These are phyloP conservation scores for Sphaerodactylus townsendi DNA, from an alignment of 2,113 vertebrate genomes.

Conservation along the genomic window DNA sequence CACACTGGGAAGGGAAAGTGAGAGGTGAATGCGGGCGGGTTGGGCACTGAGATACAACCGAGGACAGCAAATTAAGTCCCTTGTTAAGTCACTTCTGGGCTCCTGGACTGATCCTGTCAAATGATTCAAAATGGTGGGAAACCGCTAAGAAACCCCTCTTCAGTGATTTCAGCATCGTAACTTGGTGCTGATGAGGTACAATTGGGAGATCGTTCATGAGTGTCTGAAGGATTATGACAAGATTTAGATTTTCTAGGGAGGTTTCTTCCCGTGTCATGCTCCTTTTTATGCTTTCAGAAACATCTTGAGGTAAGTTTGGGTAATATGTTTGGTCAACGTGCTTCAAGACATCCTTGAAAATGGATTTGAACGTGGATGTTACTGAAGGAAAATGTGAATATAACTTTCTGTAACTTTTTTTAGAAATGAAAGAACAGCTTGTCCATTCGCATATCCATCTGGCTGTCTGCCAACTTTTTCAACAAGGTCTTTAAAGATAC, in stretches of 20 bases:
- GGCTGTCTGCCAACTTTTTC: background rate
- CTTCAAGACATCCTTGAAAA: background rate
- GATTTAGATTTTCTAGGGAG: no score
- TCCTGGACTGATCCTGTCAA: background rate
- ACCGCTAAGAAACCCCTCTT: background rate
- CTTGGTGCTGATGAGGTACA: background rate
- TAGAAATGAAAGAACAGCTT: conserved; percentile 24
- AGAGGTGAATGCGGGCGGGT: no score
- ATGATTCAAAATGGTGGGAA: background rate
- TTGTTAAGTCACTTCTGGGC: no score
- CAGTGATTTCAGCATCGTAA: background rate
- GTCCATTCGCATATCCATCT: conserved; percentile 26
- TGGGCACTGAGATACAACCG: no score
- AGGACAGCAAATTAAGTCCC: no score
- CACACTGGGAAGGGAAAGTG: no score
- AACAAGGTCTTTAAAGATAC: background rate
- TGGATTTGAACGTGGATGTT: background rate
- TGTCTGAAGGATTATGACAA: background rate
- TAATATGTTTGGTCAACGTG: accelerated
- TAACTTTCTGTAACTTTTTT: conserved; percentile 7
- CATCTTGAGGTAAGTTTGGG: conserved; percentile 3
- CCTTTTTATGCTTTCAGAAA: background rate
- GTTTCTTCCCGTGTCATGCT: background rate
- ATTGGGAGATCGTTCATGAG: background rate
- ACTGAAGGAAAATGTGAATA: conserved; percentile 1